Evolutionary conservation across 2,797 vertebrate species (phyloP).

Genomic region (Hypotaenidia philippensis): DNA sequence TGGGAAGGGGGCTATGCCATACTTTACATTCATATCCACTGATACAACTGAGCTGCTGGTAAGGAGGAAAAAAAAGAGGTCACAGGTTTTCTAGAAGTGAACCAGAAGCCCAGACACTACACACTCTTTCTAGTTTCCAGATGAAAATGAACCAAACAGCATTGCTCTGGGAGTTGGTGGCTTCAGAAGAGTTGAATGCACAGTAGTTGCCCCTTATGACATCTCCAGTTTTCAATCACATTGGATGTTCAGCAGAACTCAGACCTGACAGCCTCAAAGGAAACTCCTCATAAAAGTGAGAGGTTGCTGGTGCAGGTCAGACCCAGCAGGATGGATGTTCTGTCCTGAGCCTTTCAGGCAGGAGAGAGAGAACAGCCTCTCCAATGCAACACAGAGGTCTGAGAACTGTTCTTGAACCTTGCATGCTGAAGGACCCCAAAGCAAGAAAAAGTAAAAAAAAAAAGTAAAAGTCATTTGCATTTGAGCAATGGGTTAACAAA

Average conservation of each 20-base stretch:
- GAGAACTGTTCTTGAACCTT: neutral
- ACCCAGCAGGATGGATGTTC: neutral
- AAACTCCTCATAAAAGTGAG: neutral
- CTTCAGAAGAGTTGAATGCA: neutral
- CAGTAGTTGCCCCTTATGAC: neutral
- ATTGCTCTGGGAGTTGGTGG: neutral
- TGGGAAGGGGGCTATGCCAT: neutral
- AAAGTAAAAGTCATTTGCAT: neutral
- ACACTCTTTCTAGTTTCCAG: neutral
- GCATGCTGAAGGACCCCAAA: fast-evolving
- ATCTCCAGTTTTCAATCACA: neutral
- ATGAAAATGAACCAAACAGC: neutral
- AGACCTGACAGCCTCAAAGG: neutral
- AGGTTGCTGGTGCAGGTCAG: neutral
- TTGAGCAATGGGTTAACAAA: neutral
- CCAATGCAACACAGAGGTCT: neutral
- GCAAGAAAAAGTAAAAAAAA: neutral
- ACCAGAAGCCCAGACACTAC: neutral
- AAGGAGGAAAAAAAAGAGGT: neutral
- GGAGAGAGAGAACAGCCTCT: neutral
- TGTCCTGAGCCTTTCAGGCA: neutral
- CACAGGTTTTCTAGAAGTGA: neutral
- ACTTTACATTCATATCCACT: neutral
- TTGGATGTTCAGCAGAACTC: neutral
- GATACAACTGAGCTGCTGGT: neutral